Percentiles rank a stretch among this genome's conserved stretches.
Conservation (phyloP, 2,797 vertebrate species). For the Toxotes lorentzi region DNA sequence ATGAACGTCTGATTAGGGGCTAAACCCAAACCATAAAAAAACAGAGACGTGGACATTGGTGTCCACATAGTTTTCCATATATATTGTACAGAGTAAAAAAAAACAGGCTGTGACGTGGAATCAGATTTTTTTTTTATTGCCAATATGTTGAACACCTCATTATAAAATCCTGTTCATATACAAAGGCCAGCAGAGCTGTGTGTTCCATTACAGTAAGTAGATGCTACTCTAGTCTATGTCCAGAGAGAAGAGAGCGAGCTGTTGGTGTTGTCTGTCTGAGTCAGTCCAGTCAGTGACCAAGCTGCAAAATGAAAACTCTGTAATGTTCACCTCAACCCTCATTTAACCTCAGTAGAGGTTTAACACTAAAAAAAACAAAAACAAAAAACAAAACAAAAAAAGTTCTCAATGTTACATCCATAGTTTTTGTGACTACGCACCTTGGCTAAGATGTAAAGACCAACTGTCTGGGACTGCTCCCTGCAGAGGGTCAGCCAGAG, state of each 20-base stretch:
- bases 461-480: conserved; percentile 17
- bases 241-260: conserved; percentile 44
- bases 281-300: conserved; percentile 33
- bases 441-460: conserved; percentile 34
- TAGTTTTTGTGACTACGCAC: conserved; percentile 17
- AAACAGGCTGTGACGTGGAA: conserved; percentile 18
- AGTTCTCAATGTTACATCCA: conserved; percentile 15
- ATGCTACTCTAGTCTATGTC: conserved; percentile 58
- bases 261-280: conserved; percentile 19
- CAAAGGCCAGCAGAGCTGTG: conserved; percentile 67
- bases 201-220: conserved; percentile 63
- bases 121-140: conserved; percentile 76
- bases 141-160: conserved; percentile 82
- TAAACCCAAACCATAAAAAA: too few relatives aligned
- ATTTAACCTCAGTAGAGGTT: conserved; percentile 16
- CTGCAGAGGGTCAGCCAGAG: conserved; percentile 23
- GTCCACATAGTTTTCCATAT: background rate
- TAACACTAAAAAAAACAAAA: conserved; percentile 25
- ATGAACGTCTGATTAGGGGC: too few relatives aligned
- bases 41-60: background rate
- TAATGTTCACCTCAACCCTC: conserved; percentile 33
- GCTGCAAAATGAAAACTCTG: conserved; percentile 27
- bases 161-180: conserved; percentile 77
- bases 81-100: conserved; percentile 25
- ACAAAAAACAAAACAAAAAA: conserved; percentile 21